Evolutionary conservation across 1,140 invertebrate species (phyloP), one percentile per base, ranked within the genome.

Genomic region (Colletes latitarsis): DNA sequence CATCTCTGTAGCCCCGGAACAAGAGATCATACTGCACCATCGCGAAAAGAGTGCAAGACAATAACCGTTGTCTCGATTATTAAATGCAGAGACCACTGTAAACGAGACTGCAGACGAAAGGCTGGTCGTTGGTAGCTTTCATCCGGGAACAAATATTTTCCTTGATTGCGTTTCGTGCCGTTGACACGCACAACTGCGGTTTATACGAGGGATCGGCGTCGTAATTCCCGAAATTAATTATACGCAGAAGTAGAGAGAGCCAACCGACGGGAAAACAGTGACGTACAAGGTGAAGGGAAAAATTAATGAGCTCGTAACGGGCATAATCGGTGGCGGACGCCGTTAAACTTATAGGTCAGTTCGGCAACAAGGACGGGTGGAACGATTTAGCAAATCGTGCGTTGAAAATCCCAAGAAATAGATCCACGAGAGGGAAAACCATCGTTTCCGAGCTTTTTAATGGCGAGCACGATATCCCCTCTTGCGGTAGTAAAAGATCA

Each of bases 171-270:
- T 62, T n/a, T 58, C 72, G 68, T 76, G 77, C 63, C 67, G 74
- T 30, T 77, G 81, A 82, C 83, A 79, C 70, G 81, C 57, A 75
- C 82, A 55, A 62, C 70, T 79, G 64, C 77, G 68, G 73, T 76
- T 77, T 67, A 62, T 81, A 63, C 84, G 63, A 67, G 63, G 73
- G 74, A 84, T 84, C 75, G 75, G 67, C 72, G 74, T 58, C 69
- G 73, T 83, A 85, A 83, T 81, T 72, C 78, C 64, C 62, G 74
- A 77, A 86, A 86, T 86, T 85, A 85, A 86, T 86, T 78, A 77
- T 82, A 85, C 67, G 12, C 19, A 46, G 21, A 67, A 66, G 83
- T 39, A 70, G 66, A 49, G 69, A 63, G 15, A 6, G 39, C n/a
- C 21, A 12, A 39, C 4, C 10, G n/a, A 15, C 4, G 64, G 39